Evolutionary conservation across 2,888 invertebrate species (phyloP).

Genomic region (Schizotus pectinicornis): DNA sequence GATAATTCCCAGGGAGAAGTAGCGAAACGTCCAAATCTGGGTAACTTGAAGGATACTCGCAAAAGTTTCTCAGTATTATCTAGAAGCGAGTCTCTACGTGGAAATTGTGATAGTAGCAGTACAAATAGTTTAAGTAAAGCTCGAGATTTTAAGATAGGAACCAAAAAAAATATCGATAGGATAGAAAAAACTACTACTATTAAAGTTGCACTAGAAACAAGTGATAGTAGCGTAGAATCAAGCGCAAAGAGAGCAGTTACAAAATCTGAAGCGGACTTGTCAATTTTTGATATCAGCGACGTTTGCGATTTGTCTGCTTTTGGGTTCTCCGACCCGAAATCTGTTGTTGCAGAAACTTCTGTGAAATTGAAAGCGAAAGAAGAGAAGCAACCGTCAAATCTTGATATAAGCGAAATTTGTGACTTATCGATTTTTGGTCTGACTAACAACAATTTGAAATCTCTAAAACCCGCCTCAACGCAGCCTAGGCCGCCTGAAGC

Average conservation of each 20-base stretch:
- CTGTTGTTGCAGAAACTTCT: too few relatives aligned
- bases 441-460: constrained; percentile 6
- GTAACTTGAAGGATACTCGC: constrained; percentile 3
- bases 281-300: constrained; percentile 26
- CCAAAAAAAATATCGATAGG: constrained; percentile 2
- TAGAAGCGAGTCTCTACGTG: background rate
- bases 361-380: background rate
- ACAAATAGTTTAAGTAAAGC: constrained; percentile 33
- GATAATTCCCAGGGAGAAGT: constrained; percentile 5
- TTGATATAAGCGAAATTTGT: constrained; percentile 33
- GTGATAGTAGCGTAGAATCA: too few relatives aligned
- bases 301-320: constrained; percentile 28
- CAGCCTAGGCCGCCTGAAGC: background rate
- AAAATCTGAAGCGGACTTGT: too few relatives aligned
- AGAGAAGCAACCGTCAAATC: background rate
- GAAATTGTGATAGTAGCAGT: constrained; percentile 28
- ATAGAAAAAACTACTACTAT: background rate
- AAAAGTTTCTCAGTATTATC: too few relatives aligned
- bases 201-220: too few relatives aligned
- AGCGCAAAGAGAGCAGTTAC: too few relatives aligned
- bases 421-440: constrained; percentile 43
- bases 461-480: constrained; percentile 5
- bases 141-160: constrained; percentile 27
- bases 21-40: constrained; percentile 2
- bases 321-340: background rate